Evolutionary conservation across 2,797 vertebrate species (phyloP).

Genomic region (Alectoris magna): DNA sequence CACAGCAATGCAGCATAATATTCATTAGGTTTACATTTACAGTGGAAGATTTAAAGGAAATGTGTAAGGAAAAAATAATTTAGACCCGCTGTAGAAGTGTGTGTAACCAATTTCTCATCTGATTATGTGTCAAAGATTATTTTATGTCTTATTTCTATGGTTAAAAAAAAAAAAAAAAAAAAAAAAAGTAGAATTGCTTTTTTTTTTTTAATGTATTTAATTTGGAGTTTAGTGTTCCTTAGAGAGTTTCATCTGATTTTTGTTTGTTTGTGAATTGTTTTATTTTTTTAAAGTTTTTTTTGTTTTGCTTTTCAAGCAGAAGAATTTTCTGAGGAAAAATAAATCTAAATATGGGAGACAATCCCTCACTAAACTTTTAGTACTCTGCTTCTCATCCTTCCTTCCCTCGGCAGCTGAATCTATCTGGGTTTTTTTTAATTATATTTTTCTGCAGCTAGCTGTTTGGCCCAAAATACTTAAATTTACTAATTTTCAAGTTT

Average conservation of each 20-base stretch:
- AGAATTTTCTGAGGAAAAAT: neutral
- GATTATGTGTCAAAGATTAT: neutral
- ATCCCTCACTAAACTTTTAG: neutral
- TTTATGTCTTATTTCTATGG: constrained; percentile 10
- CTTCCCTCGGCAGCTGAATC: neutral
- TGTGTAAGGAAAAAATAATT: neutral
- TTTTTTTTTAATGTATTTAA: neutral
- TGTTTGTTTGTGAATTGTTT: neutral
- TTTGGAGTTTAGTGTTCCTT: neutral
- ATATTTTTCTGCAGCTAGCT: neutral
- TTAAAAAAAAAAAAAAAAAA: neutral
- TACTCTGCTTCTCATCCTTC: neutral
- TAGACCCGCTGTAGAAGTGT: neutral
- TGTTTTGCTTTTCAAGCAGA: neutral
- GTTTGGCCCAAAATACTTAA: neutral
- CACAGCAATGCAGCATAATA: neutral
- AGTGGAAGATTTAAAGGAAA: neutral
- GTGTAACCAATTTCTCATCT: neutral
- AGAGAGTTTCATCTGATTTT: neutral
- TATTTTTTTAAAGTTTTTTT: neutral
- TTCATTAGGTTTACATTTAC: neutral
- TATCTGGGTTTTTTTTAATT: neutral
- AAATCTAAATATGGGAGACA: neutral
- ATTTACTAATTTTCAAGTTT: neutral
- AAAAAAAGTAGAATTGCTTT: neutral